A percentile compares a stretch with the other conserved stretches of the same genome.
These are phyloP conservation scores for Chaetorhynchus papuensis DNA, from an alignment of 2,113 vertebrate genomes.

Conservation along the genomic window DNA sequence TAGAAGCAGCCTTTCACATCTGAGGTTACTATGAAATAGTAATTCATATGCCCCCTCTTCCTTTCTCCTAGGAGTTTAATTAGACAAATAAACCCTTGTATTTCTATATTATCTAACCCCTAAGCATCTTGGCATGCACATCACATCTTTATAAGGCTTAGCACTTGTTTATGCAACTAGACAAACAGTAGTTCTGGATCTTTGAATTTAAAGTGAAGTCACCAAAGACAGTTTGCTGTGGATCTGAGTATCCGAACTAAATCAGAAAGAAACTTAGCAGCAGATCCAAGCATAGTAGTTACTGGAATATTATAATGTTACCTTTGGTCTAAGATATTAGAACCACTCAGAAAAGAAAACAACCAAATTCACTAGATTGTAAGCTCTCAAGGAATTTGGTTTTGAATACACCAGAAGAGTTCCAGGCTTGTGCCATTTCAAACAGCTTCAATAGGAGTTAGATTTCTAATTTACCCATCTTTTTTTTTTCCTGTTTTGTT, in stretches of 20 bases:
- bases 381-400: not conserved
- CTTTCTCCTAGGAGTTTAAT: not conserved
- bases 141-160: not conserved
- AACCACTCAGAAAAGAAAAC: not conserved
- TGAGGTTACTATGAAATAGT: not conserved
- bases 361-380: not conserved
- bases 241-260: not conserved
- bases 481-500: not conserved
- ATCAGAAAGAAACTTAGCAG: not conserved
- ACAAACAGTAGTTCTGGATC: not conserved
- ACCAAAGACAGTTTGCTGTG: not conserved
- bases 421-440: not conserved
- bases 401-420: not conserved
- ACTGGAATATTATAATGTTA: not conserved
- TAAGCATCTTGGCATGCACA: not conserved
- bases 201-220: not conserved
- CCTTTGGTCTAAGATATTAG: not conserved
- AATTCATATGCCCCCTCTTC: not conserved
- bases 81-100: not conserved
- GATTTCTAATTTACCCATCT: not conserved
- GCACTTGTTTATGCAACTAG: not conserved
- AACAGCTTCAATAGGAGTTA: not conserved
- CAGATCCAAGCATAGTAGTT: not conserved
- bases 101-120: not conserved
- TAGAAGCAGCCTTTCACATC: not conserved